phyloP scores from a whole-genome alignment of 2,888 invertebrate genomes.

The Fissipunctia ypsillon region DNA sequence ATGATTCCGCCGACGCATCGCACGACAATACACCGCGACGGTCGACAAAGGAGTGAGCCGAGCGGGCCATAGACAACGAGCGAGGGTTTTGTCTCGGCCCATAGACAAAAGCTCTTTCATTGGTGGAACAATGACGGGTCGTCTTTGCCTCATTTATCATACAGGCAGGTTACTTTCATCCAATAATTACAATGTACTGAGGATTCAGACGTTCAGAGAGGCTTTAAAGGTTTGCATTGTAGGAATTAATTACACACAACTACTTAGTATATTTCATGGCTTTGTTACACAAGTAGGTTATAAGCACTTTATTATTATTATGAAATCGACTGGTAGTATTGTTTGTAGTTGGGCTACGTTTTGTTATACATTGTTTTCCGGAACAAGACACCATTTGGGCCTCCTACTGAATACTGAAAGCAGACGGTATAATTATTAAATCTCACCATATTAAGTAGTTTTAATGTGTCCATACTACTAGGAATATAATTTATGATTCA shows the following conservation, averaged over 20 bases:
- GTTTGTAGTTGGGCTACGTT: conserved; percentile 25
- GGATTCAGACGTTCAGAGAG: conserved; percentile 77
- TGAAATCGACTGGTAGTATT: conserved; percentile 34
- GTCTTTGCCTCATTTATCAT: conserved; percentile 90
- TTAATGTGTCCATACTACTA: conserved; percentile 1
- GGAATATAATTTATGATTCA: conserved; percentile 20
- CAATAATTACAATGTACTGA: conserved; percentile 88
- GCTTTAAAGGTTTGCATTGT: conserved; percentile 75
- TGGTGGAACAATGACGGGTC: conserved; percentile 84
- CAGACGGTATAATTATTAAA: conserved; percentile 2
- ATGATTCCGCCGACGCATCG: conserved; percentile 83
- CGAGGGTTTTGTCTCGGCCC: conserved; percentile 84
- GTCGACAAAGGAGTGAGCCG: conserved; percentile 86
- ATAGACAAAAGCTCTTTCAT: conserved; percentile 90
- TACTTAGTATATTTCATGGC: conserved; percentile 76
- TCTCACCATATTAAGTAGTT: conserved; percentile 34
- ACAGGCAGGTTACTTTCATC: conserved; percentile 89
- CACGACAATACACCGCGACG: conserved; percentile 81
- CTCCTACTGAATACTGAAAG: conserved; percentile 25
- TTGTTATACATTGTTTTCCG: conserved; percentile 24
- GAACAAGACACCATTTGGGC: conserved; percentile 12
- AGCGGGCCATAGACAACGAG: conserved; percentile 86
- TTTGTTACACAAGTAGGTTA: conserved; percentile 74
- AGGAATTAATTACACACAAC: conserved; percentile 83
- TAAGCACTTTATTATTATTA: conserved; percentile 64